Conservation (phyloP, 2,113 vertebrate genomes). For the Nothoprocta perdicaria region DNA sequence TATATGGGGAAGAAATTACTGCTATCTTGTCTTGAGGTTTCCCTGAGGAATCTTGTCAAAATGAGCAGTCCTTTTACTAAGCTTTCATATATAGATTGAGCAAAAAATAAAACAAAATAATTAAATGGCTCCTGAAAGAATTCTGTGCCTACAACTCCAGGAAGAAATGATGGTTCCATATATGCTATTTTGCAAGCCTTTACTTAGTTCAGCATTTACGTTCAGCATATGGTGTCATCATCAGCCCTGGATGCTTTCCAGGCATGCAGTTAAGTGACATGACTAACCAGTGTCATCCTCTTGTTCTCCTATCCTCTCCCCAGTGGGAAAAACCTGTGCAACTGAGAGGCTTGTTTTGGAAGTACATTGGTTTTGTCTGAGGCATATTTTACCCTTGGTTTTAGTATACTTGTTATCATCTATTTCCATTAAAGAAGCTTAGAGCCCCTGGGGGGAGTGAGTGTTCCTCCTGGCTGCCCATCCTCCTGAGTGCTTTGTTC, state of each 20-base stretch:
- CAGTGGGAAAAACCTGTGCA: not conserved
- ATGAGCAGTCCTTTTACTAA: constrained; percentile 41
- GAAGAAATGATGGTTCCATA: constrained; percentile 2
- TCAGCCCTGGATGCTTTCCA: not conserved
- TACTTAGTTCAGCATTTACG: not conserved
- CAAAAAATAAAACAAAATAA: constrained; percentile 52
- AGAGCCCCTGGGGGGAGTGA: not conserved
- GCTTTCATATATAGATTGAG: constrained; percentile 18
- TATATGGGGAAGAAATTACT: constrained; percentile 49
- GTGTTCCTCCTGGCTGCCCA: not conserved
- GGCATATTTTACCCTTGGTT: constrained; percentile 14
- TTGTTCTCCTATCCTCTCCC: not conserved
- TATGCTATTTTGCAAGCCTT: constrained; percentile 14
- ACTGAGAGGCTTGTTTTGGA: constrained; percentile 24
- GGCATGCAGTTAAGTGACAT: not conserved
- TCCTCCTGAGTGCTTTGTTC: constrained; percentile 8
- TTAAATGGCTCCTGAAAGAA: constrained; percentile 54
- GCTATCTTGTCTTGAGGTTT: constrained; percentile 41
- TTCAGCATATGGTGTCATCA: not conserved
- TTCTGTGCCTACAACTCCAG: constrained; percentile 21
- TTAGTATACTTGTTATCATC: constrained; percentile 26
- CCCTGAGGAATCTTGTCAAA: constrained; percentile 50
- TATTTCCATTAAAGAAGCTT: not conserved
- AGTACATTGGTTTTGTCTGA: constrained; percentile 32
- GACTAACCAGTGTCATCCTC: not conserved